phyloP scores from a whole-genome alignment of 2,888 invertebrate genomes.

The Tenthredo amoena region DNA sequence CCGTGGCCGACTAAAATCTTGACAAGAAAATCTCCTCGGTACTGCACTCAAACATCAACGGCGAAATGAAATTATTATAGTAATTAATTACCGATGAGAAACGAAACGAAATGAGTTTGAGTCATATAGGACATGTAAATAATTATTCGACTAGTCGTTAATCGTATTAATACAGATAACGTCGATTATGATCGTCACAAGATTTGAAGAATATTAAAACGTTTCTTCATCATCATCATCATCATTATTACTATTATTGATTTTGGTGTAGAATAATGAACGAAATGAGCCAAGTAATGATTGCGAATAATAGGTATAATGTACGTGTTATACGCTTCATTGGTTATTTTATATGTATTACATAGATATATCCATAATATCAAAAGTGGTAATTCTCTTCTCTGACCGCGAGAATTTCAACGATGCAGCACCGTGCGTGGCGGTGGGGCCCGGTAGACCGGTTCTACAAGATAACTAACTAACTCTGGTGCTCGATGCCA shows the following conservation, averaged over 20 bases:
- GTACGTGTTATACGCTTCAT: not conserved
- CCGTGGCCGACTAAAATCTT: not conserved
- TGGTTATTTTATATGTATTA: not conserved
- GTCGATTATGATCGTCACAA: not conserved
- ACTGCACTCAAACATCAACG: not conserved
- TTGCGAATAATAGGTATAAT: not conserved
- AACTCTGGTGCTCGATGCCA: conserved; percentile 49
- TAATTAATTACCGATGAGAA: not conserved
- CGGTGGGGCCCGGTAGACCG: conserved; percentile 62
- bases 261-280: not conserved
- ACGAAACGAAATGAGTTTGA: not conserved
- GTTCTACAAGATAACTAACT: conserved; percentile 67
- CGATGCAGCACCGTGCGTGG: conserved; percentile 40
- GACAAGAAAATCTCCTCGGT: not conserved
- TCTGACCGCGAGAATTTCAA: conserved; percentile 47
- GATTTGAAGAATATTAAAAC: not conserved
- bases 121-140: not conserved
- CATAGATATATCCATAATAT: not conserved
- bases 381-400: not conserved
- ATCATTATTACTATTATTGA: not conserved
- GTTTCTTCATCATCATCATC: not conserved
- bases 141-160: not conserved
- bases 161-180: not conserved
- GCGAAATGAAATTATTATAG: not conserved
- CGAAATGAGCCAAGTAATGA: not conserved